Base-by-base conservation (phyloP, 2,888 invertebrate genomes). In the Diogma glabrata region DNA sequence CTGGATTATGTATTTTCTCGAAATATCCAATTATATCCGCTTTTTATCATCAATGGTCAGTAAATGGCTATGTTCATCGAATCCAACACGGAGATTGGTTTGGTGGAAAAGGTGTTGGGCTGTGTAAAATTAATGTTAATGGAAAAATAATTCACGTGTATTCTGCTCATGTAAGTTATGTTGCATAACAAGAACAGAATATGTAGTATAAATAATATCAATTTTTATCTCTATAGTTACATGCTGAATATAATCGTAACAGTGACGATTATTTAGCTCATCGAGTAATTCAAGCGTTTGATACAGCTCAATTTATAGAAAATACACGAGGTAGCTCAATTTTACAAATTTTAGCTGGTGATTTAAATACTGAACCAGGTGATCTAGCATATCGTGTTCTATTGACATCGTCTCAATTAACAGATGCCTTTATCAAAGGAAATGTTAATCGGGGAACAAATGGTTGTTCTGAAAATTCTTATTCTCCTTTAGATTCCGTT, bases 1-100 rank as follows among this genome's bases (percentile, higher is more conserved):
- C 92, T 20, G 95, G 95, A 6, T 73, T 94, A 5, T 89, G 92
- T 66, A 77, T 94, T 49, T 79, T 93, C 58, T 90, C 91, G 1
- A 83, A 81, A 67, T 84, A 85, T 73, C 76, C 81, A 23, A 89
- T 95, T 56, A 76, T 85, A 60, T 88, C 91, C 64, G 85, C 88
- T 1, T 83, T 93, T 63, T 94, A 88, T 63, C 90, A 94, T 67
- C 84, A 87, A 57, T 99, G 93, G 87, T 81, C 92, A 16, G 75
- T 99, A n/a, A 99, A 99, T 72, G 99, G 99, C 3, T 97, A 95
- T 65, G 86, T 94, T 43, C 89, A 95, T 72, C 88, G 91, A 72
- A 73, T 95, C 55, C 89, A 91, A 56, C 97, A 97, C 66, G 97
- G 93, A 0, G 99, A 99, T 68, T 99, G 99, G 99, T 97, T 93